Conservation (phyloP, 2,113 vertebrate species). For the Coregonus clupeaformis region DNA sequence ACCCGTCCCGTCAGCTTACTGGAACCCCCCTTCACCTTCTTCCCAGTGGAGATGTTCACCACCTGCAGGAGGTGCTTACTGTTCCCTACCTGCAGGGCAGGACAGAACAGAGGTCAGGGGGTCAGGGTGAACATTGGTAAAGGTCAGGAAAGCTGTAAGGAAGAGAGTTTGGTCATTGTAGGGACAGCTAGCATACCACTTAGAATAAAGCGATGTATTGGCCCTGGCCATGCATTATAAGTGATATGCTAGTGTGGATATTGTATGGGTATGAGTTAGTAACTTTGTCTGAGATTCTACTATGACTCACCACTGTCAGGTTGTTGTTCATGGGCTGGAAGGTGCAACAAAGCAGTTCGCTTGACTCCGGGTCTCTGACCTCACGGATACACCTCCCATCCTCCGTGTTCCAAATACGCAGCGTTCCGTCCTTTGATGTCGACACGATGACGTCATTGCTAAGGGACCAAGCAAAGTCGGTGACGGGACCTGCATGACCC, state of each 20-base stretch:
- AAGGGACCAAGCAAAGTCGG: constrained; percentile 93
- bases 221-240: too few species aligned
- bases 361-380: constrained; percentile 86
- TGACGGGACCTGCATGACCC: constrained; percentile 84
- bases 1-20: constrained; percentile 89
- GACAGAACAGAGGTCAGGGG: constrained; percentile 11
- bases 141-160: background rate
- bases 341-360: constrained; percentile 89
- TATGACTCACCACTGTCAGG: background rate
- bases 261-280: too few species aligned
- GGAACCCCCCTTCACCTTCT: constrained; percentile 88
- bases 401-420: constrained; percentile 90
- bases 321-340: constrained; percentile 91
- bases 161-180: too few species aligned
- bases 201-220: too few species aligned
- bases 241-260: too few species aligned
- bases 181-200: too few species aligned
- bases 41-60: constrained; percentile 93
- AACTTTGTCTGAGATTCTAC: too few species aligned
- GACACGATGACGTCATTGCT: constrained; percentile 96
- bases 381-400: constrained; percentile 91
- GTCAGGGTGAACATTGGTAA: background rate
- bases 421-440: constrained; percentile 84
- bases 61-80: constrained; percentile 89
- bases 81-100: constrained; percentile 82